Evolutionary conservation across 2,888 invertebrate species (phyloP), one percentile per base, ranked within the genome.

Genomic region (Spilosoma lubricipeda): DNA sequence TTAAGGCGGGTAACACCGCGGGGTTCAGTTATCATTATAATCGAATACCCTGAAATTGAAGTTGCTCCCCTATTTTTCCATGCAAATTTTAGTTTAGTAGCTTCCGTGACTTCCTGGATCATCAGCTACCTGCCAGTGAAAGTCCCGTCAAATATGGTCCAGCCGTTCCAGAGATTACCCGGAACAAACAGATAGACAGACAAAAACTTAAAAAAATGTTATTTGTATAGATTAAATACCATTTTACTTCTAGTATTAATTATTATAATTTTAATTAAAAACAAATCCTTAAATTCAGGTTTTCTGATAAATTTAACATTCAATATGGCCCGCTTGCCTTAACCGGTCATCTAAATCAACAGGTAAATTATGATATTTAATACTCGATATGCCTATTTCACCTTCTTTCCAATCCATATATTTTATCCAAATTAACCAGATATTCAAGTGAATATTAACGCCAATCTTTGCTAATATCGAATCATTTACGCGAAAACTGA

Each of bases 401-500:
- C 20, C 27, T 42, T 42, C 30, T 7, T 45, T 67, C 30, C 45
- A 20, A 67, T 67, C 30, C 20, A 30, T 48, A 45, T 30, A 67
- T 67, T 45, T 70, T 36, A 27, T n/a, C 65, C 63, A 67, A 71
- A 72, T 67, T 59, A 82, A 80, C 70, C 64, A 59, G 15, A 18
- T 42, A 68, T 65, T 70, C 15, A 78, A 68, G 59, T 70, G 52
- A 67, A 76, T 27, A 73, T 76, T 67, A 75, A 39, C n/a, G n/a
- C n/a, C n/a, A n/a, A 75, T 72, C 73, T 67, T 9, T 30, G 70
- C 73, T 76, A 78, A 81, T 77, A 77, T 75, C 75, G 20, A 76
- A 64, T 78, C 30, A 81, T 80, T 83, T 75, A 59, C 71, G 76
- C 52, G 66, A 76, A 74, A 78, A 80, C 74, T 72, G 67, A 72